Evolutionary conservation across 2,113 vertebrate genomes (phyloP).

Genomic region (Motacilla tschutschensis): DNA sequence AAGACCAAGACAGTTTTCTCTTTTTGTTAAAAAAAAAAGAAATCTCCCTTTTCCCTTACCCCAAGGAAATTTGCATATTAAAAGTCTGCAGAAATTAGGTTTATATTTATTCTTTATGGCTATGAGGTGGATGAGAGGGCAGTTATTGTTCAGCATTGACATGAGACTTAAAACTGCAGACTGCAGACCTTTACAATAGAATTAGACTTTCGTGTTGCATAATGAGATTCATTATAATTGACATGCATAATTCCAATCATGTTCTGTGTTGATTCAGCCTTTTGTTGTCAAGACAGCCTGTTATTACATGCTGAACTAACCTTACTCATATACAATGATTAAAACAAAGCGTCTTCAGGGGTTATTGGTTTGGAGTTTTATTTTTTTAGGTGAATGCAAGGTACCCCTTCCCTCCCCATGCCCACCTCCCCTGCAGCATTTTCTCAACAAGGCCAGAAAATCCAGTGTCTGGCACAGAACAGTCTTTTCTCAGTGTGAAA

Average conservation of each 20-base stretch:
- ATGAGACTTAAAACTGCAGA: constrained; percentile 46
- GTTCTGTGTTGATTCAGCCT: constrained; percentile 44
- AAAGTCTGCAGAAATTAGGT: constrained; percentile 27
- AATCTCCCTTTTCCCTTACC: not conserved
- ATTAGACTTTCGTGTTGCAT: constrained; percentile 41
- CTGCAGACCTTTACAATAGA: constrained; percentile 48
- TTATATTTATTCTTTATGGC: constrained; percentile 46
- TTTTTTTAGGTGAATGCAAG: not conserved
- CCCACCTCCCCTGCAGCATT: not conserved
- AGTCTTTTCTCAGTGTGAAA: not conserved
- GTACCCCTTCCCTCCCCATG: not conserved
- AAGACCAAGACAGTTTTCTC: not conserved
- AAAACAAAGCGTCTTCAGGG: constrained; percentile 32
- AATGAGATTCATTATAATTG: constrained; percentile 68
- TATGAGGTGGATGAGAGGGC: constrained; percentile 9
- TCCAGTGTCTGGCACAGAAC: not conserved
- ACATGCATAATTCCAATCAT: constrained; percentile 62
- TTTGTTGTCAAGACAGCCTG: constrained; percentile 62
- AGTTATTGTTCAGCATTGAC: constrained; percentile 55
- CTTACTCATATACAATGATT: constrained; percentile 1
- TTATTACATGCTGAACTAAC: constrained; percentile 46
- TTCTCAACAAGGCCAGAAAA: not conserved
- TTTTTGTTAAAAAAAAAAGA: not conserved
- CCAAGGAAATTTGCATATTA: constrained; percentile 24
- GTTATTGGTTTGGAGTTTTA: not conserved